phyloP scores from a whole-genome alignment of 2,888 invertebrate species.

The Vanessa cardui region DNA sequence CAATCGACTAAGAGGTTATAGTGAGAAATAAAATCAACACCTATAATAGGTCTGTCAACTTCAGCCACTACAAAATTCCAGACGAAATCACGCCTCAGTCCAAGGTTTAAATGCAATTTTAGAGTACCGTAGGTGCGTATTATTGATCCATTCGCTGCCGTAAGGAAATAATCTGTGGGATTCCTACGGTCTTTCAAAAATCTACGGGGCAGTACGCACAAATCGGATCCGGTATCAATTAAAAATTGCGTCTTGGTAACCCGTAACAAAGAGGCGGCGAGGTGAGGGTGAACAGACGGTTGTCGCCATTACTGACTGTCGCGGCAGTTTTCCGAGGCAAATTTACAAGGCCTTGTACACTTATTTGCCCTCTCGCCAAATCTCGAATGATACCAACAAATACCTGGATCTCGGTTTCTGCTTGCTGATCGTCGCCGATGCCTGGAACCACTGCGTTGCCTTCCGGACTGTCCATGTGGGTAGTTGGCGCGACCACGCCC shows the following conservation, averaged over 20 bases:
- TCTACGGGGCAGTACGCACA: slow-evolving; percentile 21
- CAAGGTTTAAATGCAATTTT: slow-evolving; percentile 19
- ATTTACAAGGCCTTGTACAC: too few species aligned
- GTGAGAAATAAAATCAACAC: slow-evolving; percentile 29
- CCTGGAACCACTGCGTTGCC: not conserved
- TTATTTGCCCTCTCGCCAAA: slow-evolving; percentile 9
- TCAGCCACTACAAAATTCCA: slow-evolving; percentile 34
- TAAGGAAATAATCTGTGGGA: not conserved
- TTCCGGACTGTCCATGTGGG: not conserved
- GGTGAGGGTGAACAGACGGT: slow-evolving; percentile 3
- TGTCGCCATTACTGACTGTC: slow-evolving; percentile 12
- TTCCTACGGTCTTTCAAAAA: not conserved
- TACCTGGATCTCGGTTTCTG: not conserved
- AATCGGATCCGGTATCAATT: slow-evolving; percentile 41
- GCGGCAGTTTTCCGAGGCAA: slow-evolving; percentile 7
- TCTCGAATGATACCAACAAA: slow-evolving; percentile 7
- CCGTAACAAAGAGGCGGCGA: slow-evolving; percentile 18
- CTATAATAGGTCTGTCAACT: too few species aligned
- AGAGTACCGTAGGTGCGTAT: slow-evolving; percentile 33
- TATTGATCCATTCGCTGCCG: slow-evolving; percentile 14
- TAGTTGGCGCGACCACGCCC: not conserved
- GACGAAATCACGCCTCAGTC: slow-evolving; percentile 22
- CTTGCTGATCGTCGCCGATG: not conserved
- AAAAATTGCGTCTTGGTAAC: slow-evolving; percentile 36
- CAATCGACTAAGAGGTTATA: slow-evolving; percentile 25